Conservation (phyloP, 2,113 vertebrate species). For the Strigops habroptila region DNA sequence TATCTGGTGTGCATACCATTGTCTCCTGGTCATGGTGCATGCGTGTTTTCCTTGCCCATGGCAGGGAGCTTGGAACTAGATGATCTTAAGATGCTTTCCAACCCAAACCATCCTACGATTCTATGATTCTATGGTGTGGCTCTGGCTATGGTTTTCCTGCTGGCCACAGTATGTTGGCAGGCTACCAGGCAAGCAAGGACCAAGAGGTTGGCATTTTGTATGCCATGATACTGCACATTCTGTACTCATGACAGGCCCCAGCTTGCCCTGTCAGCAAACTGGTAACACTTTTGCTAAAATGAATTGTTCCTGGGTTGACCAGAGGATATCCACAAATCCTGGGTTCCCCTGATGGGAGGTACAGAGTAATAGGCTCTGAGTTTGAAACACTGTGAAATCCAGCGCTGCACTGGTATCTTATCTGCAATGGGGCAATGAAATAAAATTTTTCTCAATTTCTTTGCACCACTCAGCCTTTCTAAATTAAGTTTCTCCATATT, state of each 20-base stretch:
- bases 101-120: background rate
- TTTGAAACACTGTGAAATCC: background rate
- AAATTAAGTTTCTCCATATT: background rate
- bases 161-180: background rate
- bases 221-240: background rate
- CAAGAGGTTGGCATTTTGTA: rapidly evolving
- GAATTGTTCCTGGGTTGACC: background rate
- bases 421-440: background rate
- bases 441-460: background rate
- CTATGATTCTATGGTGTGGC: background rate
- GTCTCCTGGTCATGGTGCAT: background rate
- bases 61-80: background rate
- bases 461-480: background rate
- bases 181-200: background rate
- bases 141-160: background rate
- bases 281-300: background rate
- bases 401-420: background rate
- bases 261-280: background rate
- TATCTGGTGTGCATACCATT: background rate
- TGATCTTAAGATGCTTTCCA: background rate
- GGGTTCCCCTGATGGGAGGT: background rate
- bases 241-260: background rate
- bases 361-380: rapidly evolving
- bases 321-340: background rate
- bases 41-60: background rate